A percentile compares a stretch with the other conserved stretches of the same genome.
phyloP scores from a whole-genome alignment of 1,140 invertebrate genomes.

The Platorchestia sp. region DNA sequence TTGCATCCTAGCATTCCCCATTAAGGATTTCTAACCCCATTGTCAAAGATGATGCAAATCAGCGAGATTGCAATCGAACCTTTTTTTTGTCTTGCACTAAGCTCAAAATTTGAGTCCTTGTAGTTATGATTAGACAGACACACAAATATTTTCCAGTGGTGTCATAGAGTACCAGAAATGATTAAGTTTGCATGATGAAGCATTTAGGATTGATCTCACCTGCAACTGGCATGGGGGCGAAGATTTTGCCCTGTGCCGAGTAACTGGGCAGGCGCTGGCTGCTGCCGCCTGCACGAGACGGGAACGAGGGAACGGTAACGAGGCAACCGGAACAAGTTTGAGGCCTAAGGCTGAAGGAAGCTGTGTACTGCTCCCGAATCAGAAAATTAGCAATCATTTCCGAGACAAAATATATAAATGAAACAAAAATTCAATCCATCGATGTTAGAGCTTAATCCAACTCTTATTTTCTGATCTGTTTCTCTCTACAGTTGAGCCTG shows the following conservation, averaged over 20 bases:
- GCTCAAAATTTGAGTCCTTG: no score
- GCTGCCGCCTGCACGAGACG: slow-evolving; percentile 60
- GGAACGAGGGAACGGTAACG: no score
- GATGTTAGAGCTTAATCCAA: not conserved
- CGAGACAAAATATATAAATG: not conserved
- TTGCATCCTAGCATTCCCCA: no score
- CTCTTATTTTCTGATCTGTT: not conserved
- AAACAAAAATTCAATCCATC: not conserved
- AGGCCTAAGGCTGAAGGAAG: not conserved
- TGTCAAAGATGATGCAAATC: no score
- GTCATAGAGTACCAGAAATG: no score
- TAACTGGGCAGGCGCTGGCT: slow-evolving; percentile 65
- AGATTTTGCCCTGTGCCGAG: slow-evolving; percentile 64
- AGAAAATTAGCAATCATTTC: not conserved
- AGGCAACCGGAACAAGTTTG: not conserved
- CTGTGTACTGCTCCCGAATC: not conserved
- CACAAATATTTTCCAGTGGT: no score
- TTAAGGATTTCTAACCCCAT: no score
- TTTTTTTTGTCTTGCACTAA: no score
- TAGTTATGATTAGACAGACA: no score
- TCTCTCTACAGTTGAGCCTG: not conserved
- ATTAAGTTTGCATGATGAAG: no score
- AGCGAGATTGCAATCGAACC: no score
- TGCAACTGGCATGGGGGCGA: slow-evolving; percentile 61
- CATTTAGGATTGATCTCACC: slow-evolving; percentile 52